Percentiles rank a stretch among this genome's conserved stretches.
These are phyloP conservation scores for Junonia oenone DNA, from an alignment of 2,888 invertebrate species.

Conservation along the genomic window DNA sequence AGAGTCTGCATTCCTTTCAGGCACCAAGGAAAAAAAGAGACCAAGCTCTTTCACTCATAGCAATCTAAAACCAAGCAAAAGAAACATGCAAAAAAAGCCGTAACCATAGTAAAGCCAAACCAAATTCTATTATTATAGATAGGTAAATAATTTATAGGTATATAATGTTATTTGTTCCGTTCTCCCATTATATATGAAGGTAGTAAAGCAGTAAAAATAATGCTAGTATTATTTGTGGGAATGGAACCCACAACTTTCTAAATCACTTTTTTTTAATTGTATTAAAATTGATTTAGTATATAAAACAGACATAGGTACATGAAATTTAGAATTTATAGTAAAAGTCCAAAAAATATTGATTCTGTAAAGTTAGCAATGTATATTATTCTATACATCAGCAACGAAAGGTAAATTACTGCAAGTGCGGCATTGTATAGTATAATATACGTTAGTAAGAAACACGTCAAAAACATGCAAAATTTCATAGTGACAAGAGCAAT, in stretches of 20 bases:
- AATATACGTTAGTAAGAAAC: conserved; percentile 19
- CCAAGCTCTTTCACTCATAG: conserved; percentile 19
- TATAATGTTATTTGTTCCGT: too few relatives aligned
- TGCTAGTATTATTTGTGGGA: too few relatives aligned
- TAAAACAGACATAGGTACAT: not conserved
- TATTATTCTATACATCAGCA: conserved; percentile 4
- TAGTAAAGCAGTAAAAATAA: too few relatives aligned
- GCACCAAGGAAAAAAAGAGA: conserved; percentile 17
- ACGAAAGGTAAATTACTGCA: conserved; percentile 20
- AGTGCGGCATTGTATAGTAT: conserved; percentile 19
- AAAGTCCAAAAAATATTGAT: conserved; percentile 10
- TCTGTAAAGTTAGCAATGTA: conserved; percentile 7
- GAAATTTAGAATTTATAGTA: conserved; percentile 6
- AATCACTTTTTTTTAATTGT: too few relatives aligned
- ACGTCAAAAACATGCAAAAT: conserved; percentile 18
- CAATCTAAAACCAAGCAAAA: conserved; percentile 17
- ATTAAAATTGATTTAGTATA: not conserved
- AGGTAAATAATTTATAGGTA: not conserved
- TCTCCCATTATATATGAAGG: too few relatives aligned
- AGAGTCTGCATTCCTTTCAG: conserved; percentile 9
- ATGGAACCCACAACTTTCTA: too few relatives aligned
- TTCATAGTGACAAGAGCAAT: conserved; percentile 5
- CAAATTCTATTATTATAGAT: not conserved
- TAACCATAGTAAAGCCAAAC: conserved; percentile 1
- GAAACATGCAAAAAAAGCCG: conserved; percentile 10